Evolutionary conservation across 2,797 vertebrate species (phyloP), one percentile per base, ranked within the genome.

Genomic region (Leptoclinus maculatus): DNA sequence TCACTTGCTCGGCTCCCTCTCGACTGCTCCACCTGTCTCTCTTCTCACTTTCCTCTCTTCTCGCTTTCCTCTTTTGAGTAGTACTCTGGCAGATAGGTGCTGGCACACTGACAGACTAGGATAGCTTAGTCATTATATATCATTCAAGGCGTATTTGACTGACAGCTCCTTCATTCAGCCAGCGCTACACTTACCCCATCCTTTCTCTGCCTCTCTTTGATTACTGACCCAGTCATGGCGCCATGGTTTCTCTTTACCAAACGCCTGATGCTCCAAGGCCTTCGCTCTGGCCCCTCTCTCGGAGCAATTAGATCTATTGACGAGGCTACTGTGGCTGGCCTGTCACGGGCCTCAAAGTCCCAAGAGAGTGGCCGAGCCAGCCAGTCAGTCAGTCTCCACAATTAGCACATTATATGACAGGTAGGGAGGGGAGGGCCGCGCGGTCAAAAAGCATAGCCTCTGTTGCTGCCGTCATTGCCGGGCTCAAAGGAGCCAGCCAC

Each of bases 261-360:
- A 89, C 68, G 83, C 88, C 88, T 74, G 83, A 80, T 87, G 90
- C 88, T 94, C 93, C 86, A 78, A 94, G 82, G 91, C 86, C 86
- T 93, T 93, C 90, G 89, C 89, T 94, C 94, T 92, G 90, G 92
- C 91, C 86, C 68, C 85, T 91, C 87, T 88, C 87, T 80, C 82
- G 12, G 92, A 94, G 94, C 96, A 96, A 96, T 96, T 96, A 97
- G 94, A 95, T 87, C 89, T 91, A 94, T 95, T 94, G 95, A 95
- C 83, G 89, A 94, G 91, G 88, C 79, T 78, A 85, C 89, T 89
- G 87, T 81, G 90, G 84, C 88, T 68, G 74, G 71, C 79, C 83
- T 87, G 89, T 91, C 89, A 90, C 65, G 83, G 88, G 86, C 76
- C 79, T 89, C 77, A 78, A 49, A 66, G 78, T 86, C 90, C 84